A percentile compares a stretch with the other conserved stretches of the same genome.
Evolutionary conservation across 2,797 vertebrate species (phyloP).

Genomic region (Chelon labrosus): DNA sequence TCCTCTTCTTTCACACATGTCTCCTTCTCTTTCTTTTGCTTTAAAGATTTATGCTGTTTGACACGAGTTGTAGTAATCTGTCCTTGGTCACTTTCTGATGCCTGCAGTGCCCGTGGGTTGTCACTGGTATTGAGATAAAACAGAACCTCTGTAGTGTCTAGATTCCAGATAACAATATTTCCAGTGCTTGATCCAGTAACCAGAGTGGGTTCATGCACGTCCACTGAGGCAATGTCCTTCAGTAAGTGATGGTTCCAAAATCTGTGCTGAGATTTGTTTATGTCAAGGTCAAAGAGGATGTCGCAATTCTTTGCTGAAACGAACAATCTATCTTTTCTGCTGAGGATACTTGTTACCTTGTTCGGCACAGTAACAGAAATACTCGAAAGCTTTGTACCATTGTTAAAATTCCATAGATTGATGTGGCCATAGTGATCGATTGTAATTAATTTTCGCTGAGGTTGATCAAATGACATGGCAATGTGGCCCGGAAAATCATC

Average conservation of each 20-base stretch:
- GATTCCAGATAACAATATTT: constrained; percentile 20
- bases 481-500: neutral
- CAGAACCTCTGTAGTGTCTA: accelerated
- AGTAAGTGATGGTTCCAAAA: constrained; percentile 9
- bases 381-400: neutral
- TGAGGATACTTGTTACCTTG: constrained; percentile 9
- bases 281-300: constrained; percentile 11
- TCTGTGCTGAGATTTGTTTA: accelerated
- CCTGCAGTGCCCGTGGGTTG: no score
- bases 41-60: no score
- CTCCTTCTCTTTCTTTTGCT: neutral
- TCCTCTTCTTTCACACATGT: no score
- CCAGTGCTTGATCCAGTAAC: constrained; percentile 17
- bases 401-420: constrained; percentile 43
- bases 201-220: neutral
- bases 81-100: no score
- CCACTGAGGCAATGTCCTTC: constrained; percentile 18
- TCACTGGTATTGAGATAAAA: neutral
- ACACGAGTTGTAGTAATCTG: neutral
- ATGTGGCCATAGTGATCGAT: constrained; percentile 17
- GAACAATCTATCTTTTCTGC: neutral
- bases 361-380: neutral
- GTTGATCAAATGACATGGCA: constrained; percentile 9
- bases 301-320: constrained; percentile 8
- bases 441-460: constrained; percentile 20